These are phyloP conservation scores for Lacerta bilineata DNA, from an alignment of 2,797 vertebrate genomes.

Conservation along the genomic window DNA sequence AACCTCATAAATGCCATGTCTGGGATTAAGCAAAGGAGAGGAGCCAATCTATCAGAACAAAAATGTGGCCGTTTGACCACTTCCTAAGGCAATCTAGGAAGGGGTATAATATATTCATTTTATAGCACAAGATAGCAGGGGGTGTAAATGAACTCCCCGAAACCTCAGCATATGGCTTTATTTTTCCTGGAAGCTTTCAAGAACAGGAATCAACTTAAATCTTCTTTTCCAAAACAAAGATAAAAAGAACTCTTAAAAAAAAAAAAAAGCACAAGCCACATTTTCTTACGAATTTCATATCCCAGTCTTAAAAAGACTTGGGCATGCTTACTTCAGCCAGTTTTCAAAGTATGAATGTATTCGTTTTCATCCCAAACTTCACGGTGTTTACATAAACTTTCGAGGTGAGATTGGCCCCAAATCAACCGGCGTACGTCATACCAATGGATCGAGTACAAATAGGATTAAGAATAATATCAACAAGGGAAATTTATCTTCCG, in stretches of 20 bases:
- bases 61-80: constrained; percentile 81
- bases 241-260: constrained; percentile 55
- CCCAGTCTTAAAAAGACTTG: background rate
- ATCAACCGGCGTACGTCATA: background rate
- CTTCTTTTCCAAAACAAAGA: constrained; percentile 36
- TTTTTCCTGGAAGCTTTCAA: constrained; percentile 65
- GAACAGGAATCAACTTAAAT: constrained; percentile 54
- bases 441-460: background rate
- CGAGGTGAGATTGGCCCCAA: background rate
- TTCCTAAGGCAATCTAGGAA: constrained; percentile 79
- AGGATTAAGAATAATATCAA: background rate
- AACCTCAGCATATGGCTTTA: constrained; percentile 73
- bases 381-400: background rate
- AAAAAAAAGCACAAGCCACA: constrained; percentile 9
- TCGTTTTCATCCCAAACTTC: background rate
- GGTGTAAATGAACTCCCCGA: constrained; percentile 51
- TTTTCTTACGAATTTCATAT: constrained; percentile 2
- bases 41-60: constrained; percentile 79
- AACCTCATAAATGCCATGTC: constrained; percentile 79
- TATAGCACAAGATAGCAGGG: constrained; percentile 70
- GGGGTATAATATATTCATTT: constrained; percentile 81
- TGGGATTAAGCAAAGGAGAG: constrained; percentile 75
- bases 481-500: background rate
- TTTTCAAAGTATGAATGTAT: background rate
- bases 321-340: background rate